These are phyloP conservation scores for Barnardius zonarius DNA, from an alignment of 2,113 vertebrate species.

Conservation along the genomic window DNA sequence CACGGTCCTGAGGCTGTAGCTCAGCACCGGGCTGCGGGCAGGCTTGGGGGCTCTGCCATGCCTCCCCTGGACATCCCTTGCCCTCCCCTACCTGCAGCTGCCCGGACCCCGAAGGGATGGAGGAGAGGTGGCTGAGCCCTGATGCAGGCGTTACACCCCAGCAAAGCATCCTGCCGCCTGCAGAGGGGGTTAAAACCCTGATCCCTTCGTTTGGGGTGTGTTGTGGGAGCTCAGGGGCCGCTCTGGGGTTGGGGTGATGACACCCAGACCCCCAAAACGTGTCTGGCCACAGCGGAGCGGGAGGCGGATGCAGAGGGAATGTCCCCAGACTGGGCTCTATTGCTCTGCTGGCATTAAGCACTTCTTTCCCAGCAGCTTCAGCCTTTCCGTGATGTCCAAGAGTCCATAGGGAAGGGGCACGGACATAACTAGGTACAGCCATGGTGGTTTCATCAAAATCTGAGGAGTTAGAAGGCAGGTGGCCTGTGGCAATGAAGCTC, in stretches of 20 bases:
- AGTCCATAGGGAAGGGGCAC: accelerated
- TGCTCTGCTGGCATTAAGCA: neutral
- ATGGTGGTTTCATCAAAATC: neutral
- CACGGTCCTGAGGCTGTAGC: neutral
- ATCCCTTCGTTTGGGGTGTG: neutral
- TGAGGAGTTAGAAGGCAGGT: neutral
- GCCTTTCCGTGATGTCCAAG: neutral
- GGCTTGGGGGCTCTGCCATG: no score
- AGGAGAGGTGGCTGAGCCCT: neutral
- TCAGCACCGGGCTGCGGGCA: neutral
- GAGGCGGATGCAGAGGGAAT: neutral
- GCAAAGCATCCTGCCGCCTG: neutral
- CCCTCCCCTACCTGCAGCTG: neutral
- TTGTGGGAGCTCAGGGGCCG: neutral
- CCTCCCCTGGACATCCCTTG: neutral
- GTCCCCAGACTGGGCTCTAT: neutral
- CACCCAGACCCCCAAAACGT: accelerated
- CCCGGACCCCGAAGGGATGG: neutral
- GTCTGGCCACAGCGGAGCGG: accelerated
- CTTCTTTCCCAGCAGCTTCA: neutral
- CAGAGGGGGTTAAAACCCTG: neutral
- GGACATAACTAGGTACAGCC: accelerated
- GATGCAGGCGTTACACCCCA: accelerated
- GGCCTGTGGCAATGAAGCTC: neutral
- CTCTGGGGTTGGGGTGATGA: neutral